phyloP scores from a whole-genome alignment of 2,888 invertebrate genomes.

The Dendrolimus pini region DNA sequence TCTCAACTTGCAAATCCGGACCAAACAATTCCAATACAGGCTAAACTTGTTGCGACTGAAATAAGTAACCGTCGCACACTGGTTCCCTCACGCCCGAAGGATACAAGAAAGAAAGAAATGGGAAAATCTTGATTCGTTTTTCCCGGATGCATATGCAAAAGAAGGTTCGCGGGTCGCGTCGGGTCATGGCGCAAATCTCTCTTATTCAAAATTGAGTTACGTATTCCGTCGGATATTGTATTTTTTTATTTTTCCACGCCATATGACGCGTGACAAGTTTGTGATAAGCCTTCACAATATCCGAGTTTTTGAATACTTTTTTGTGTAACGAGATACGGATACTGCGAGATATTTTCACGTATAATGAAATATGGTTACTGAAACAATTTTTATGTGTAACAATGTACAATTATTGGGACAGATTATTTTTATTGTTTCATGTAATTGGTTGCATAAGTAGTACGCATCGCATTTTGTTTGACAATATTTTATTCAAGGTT shows the following conservation, averaged over 20 bases:
- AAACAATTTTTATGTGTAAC: too few relatives aligned
- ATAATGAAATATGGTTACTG: too few relatives aligned
- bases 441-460: too few relatives aligned
- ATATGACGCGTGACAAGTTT: slow-evolving; percentile 54
- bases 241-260: slow-evolving; percentile 54
- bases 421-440: too few relatives aligned
- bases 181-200: slow-evolving; percentile 49
- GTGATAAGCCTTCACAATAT: slow-evolving; percentile 21
- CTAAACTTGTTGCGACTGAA: slow-evolving; percentile 61
- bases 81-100: slow-evolving; percentile 54
- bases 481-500: too few relatives aligned
- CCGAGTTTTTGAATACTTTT: slow-evolving; percentile 25
- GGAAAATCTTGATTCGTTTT: slow-evolving; percentile 32
- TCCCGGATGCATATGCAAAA: slow-evolving; percentile 54
- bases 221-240: slow-evolving; percentile 57
- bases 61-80: slow-evolving; percentile 59
- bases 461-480: too few relatives aligned
- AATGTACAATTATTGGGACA: too few relatives aligned
- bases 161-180: slow-evolving; percentile 14
- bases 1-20: slow-evolving; percentile 50
- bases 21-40: slow-evolving; percentile 52
- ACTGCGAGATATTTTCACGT: too few relatives aligned
- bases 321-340: not conserved
- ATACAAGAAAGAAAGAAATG: slow-evolving; percentile 46
- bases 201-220: slow-evolving; percentile 66